phyloP scores from a whole-genome alignment of 2,888 invertebrate species.

The Herminia tarsipennalis region DNA sequence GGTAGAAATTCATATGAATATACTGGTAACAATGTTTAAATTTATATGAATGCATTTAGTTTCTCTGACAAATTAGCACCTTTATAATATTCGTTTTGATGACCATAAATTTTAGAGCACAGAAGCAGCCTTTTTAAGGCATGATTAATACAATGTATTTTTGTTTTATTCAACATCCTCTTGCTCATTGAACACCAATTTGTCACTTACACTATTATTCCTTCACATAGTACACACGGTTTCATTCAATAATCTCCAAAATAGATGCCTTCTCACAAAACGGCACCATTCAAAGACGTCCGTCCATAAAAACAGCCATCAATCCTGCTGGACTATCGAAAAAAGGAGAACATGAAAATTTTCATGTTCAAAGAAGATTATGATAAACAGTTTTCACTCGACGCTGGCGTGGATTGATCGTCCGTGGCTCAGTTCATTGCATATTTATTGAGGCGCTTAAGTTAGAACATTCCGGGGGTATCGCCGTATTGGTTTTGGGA shows the following conservation, averaged over 20 bases:
- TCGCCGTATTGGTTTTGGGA: slow-evolving; percentile 54
- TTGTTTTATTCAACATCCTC: too few relatives aligned
- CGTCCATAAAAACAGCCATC: slow-evolving; percentile 33
- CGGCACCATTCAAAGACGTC: slow-evolving; percentile 6
- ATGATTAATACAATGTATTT: too few relatives aligned
- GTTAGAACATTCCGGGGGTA: slow-evolving; percentile 50
- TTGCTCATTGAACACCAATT: too few relatives aligned
- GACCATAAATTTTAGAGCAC: too few relatives aligned
- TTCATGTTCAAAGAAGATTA: slow-evolving; percentile 58
- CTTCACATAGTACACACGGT: not conserved
- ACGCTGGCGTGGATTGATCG: slow-evolving; percentile 66
- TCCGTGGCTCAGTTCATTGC: slow-evolving; percentile 59
- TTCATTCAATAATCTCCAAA: not conserved
- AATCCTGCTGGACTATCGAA: slow-evolving; percentile 33
- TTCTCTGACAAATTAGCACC: too few relatives aligned
- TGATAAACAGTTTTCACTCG: slow-evolving; percentile 70
- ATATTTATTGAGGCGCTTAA: slow-evolving; percentile 71
- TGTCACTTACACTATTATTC: too few relatives aligned
- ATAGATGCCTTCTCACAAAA: not conserved
- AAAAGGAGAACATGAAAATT: slow-evolving; percentile 45
- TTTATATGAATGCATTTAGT: too few relatives aligned
- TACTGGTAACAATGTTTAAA: too few relatives aligned
- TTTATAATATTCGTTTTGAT: too few relatives aligned
- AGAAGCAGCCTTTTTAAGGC: too few relatives aligned
- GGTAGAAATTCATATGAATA: too few relatives aligned